A percentile compares a stretch with the other conserved stretches of the same genome.
Evolutionary conservation across 92 coral and sea anemone genomes (phyloP).

Genomic region (Heteractis magnifica): DNA sequence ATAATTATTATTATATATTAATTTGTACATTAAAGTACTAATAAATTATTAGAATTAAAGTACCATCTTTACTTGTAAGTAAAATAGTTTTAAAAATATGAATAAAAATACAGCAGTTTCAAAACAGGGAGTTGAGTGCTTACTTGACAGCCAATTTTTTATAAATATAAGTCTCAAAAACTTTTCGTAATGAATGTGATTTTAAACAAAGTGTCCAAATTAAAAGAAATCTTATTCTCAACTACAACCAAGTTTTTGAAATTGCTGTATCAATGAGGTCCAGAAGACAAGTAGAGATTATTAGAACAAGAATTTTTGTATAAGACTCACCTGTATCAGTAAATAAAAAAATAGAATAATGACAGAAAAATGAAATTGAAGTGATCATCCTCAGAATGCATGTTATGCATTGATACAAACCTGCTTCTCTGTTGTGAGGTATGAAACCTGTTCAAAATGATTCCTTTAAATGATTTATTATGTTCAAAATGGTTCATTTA

Average conservation of each 20-base stretch:
- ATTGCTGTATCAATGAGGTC: not conserved
- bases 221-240: not conserved
- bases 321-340: not conserved
- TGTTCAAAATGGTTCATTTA: not conserved
- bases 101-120: not conserved
- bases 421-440: not conserved
- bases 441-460: not conserved
- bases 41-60: not conserved
- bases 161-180: too few species aligned
- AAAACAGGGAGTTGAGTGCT: not conserved
- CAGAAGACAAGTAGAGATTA: not conserved
- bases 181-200: too few species aligned
- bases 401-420: not conserved
- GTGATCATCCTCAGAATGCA: not conserved
- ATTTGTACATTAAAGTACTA: constrained; percentile 1
- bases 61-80: not conserved
- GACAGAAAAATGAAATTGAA: constrained; percentile 16
- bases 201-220: not conserved
- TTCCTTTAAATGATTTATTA: not conserved
- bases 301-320: not conserved
- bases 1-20: not conserved
- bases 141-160: too few species aligned
- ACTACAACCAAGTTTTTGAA: not conserved
- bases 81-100: not conserved
- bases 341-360: not conserved